Evolutionary conservation across 2,797 vertebrate genomes (phyloP).

Genomic region (Protosalanx chinensis): DNA sequence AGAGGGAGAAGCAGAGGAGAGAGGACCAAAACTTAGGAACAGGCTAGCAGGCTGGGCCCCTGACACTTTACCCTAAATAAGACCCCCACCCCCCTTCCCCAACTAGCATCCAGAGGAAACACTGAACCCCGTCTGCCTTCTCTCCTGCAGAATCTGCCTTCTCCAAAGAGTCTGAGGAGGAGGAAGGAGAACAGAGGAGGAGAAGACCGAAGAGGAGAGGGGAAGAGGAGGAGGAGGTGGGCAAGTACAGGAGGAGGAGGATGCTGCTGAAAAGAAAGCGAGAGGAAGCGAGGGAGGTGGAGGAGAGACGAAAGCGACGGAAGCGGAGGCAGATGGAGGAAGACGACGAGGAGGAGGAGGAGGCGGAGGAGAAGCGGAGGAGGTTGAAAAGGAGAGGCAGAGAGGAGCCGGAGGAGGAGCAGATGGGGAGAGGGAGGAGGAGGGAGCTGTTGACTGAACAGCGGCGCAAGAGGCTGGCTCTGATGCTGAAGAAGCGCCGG

Average conservation of each 20-base stretch:
- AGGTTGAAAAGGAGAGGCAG: constrained; percentile 21
- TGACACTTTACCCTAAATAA: too few species aligned
- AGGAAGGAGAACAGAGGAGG: constrained; percentile 59
- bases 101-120: too few species aligned
- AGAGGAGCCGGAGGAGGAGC: constrained; percentile 62
- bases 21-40: too few species aligned
- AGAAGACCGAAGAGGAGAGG: constrained; percentile 55
- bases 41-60: too few species aligned
- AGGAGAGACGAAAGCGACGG: constrained; percentile 47
- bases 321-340: constrained; percentile 46
- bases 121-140: not conserved
- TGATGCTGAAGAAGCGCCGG: constrained; percentile 74
- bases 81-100: not conserved
- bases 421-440: constrained; percentile 68
- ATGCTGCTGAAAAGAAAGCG: constrained; percentile 39
- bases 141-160: constrained; percentile 43
- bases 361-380: constrained; percentile 39
- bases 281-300: constrained; percentile 7
- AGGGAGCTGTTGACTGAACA: constrained; percentile 60
- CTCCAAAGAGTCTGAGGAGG: constrained; percentile 74
- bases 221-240: constrained; percentile 38
- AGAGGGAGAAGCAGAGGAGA: too few species aligned
- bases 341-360: constrained; percentile 41
- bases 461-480: constrained; percentile 60
- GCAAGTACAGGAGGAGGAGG: constrained; percentile 18